A percentile compares a stretch with the other conserved stretches of the same genome.
Conservation (phyloP, 2,797 vertebrate genomes). For the Okamejei kenojei region DNA sequence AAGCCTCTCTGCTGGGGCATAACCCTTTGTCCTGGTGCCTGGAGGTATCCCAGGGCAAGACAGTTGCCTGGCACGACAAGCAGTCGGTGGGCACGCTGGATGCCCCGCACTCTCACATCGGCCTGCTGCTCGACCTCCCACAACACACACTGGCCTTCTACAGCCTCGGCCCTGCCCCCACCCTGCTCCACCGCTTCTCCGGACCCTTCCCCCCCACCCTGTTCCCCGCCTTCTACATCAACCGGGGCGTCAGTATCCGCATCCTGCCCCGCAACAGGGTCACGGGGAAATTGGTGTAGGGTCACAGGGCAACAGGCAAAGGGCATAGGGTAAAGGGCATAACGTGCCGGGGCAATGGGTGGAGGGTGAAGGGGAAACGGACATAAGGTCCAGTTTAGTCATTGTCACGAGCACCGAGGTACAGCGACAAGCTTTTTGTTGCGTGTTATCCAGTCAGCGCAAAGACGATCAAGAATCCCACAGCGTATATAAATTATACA, state of each 20-base stretch:
- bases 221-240: neutral
- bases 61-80: neutral
- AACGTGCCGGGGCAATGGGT: too few species aligned
- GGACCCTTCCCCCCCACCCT: neutral
- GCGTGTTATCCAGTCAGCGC: too few species aligned
- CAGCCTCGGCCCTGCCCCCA: neutral
- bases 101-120: neutral
- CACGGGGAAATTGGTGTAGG: neutral
- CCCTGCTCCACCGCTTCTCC: neutral
- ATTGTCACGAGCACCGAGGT: too few species aligned
- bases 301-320: neutral
- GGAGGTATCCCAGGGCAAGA: neutral
- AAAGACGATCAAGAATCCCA: too few species aligned
- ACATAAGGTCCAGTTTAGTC: too few species aligned
- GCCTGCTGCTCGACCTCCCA: neutral
- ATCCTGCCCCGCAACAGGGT: neutral
- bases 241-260: neutral
- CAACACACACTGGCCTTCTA: neutral
- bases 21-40: neutral
- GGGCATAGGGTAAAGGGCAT: neutral
- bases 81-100: too few species aligned
- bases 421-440: too few species aligned
- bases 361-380: too few species aligned
- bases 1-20: neutral
- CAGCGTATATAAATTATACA: too few species aligned